Base-by-base conservation (phyloP, 2,113 vertebrate genomes). In the Corythornis vintsioides region DNA sequence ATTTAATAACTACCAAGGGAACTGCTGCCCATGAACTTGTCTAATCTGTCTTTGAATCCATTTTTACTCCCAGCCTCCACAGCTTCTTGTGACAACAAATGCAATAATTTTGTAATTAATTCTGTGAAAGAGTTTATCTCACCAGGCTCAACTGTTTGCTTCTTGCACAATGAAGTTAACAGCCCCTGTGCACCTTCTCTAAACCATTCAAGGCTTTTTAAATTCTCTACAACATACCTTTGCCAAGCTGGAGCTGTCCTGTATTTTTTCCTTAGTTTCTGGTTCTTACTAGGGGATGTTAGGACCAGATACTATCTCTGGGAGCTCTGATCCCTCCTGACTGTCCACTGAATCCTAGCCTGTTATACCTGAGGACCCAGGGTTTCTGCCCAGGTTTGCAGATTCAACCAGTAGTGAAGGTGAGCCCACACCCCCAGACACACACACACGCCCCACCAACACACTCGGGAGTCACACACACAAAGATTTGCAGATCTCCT, bases 351-450 rank as follows among this genome's bases (percentile, higher is more conserved):
- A 26, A 55, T 69, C 29, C 28, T 35, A 91, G 15, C 13, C 26
- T 11, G 0, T 3, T 28, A 25, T 1, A 2, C 4, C 15, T 3
- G 1, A 28, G 19, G 18, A 59, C 5, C 4, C 59, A 79, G 15
- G 8, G 8, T 6, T 56, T 76, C 42, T 61, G 16, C 10, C 7
- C 7, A 4, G 33, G 15, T 47, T 81, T 84, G 38, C 25, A 61
- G 42, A 18, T 84, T 69, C 64, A 69, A 15, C 11, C 5, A 6
- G 9, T 4, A 35, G 19, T 21, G 19, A 65, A 83, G 18, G 12
- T 28, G 14, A 60, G 24, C 31, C 25, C 8, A 9, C 20, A n/a
- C 13, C 25, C 31, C 12, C 12, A 69, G 13, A 11, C 6, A 13
- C 28, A 22, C 9, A 13, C 9, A 13, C 7, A 15, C 11, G 20